Percentiles rank a stretch among this genome's conserved stretches.
These are phyloP conservation scores for Rhyacophila evoluta DNA, from an alignment of 2,888 invertebrate species.

Conservation along the genomic window DNA sequence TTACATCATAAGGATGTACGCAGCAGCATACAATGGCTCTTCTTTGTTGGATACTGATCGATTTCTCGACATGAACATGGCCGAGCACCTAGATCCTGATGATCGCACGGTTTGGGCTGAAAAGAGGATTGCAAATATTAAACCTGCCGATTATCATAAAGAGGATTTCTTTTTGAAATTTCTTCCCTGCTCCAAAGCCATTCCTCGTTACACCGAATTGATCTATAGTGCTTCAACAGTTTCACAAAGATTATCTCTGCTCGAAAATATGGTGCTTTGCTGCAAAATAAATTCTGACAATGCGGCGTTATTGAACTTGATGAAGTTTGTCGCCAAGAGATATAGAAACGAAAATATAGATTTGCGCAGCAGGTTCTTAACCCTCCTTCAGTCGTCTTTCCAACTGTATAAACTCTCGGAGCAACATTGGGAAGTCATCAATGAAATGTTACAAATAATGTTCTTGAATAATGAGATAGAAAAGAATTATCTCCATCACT, in stretches of 20 bases:
- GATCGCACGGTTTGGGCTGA: conserved; percentile 40
- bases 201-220: conserved; percentile 37
- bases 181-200: conserved; percentile 32
- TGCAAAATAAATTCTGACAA: conserved; percentile 59
- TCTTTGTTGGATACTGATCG: conserved; percentile 25
- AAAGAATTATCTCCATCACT: conserved; percentile 37
- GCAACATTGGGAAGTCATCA: conserved; percentile 57
- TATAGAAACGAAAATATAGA: conserved; percentile 58
- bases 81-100: conserved; percentile 28
- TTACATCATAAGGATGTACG: conserved; percentile 46
- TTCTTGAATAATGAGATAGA: conserved; percentile 44
- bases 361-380: conserved; percentile 53
- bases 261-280: conserved; percentile 57
- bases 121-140: conserved; percentile 36
- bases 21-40: conserved; percentile 39
- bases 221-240: conserved; percentile 39
- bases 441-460: conserved; percentile 56
- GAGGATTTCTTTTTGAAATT: conserved; percentile 47
- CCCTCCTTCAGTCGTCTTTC: conserved; percentile 52
- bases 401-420: conserved; percentile 55
- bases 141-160: not conserved
- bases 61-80: conserved; percentile 30
- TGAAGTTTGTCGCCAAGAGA: conserved; percentile 57
- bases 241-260: conserved; percentile 51
- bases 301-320: conserved; percentile 55